Evolutionary conservation across 1,140 invertebrate species (phyloP).

Genomic region (Drosophila melanica): DNA sequence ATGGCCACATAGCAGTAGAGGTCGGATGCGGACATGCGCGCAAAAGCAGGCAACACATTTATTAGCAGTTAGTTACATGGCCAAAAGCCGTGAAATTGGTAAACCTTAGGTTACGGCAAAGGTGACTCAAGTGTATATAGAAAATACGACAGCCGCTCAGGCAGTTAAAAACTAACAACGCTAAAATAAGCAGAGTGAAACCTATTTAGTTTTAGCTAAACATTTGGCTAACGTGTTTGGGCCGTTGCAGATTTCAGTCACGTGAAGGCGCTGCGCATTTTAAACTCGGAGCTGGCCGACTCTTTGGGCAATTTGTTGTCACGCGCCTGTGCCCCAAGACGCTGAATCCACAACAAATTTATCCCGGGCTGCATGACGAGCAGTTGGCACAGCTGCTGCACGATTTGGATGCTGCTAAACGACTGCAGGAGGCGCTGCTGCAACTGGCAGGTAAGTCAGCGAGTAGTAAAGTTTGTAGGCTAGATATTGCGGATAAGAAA

Average conservation of each 20-base stretch:
- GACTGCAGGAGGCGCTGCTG: slow-evolving; percentile 85
- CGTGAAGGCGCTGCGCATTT: slow-evolving; percentile 89
- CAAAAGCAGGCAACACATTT: slow-evolving; percentile 56
- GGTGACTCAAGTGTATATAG: too few species aligned
- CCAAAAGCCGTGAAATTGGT: slow-evolving; percentile 6
- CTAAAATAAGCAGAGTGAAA: background rate
- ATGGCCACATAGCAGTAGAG: background rate
- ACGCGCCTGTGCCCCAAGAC: slow-evolving; percentile 89
- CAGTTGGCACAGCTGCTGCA: slow-evolving; percentile 84
- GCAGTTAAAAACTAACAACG: slow-evolving; percentile 12
- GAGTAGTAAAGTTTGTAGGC: slow-evolving; percentile 10
- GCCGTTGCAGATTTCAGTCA: slow-evolving; percentile 92
- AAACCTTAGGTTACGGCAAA: too few species aligned
- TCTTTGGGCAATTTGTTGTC: slow-evolving; percentile 96
- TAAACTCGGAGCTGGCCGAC: slow-evolving; percentile 97
- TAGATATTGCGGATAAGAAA: too few species aligned
- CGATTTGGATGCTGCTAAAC: slow-evolving; percentile 84
- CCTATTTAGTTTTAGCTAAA: background rate
- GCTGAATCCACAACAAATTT: slow-evolving; percentile 91
- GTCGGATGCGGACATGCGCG: slow-evolving; percentile 49
- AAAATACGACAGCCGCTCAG: slow-evolving; percentile 11
- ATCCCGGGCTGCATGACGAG: slow-evolving; percentile 86
- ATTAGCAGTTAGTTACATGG: slow-evolving; percentile 17
- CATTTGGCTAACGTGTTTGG: background rate
- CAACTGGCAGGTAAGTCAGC: slow-evolving; percentile 86